Evolutionary conservation across 2,113 vertebrate genomes (phyloP).

Genomic region (Butastur rufipennis): DNA sequence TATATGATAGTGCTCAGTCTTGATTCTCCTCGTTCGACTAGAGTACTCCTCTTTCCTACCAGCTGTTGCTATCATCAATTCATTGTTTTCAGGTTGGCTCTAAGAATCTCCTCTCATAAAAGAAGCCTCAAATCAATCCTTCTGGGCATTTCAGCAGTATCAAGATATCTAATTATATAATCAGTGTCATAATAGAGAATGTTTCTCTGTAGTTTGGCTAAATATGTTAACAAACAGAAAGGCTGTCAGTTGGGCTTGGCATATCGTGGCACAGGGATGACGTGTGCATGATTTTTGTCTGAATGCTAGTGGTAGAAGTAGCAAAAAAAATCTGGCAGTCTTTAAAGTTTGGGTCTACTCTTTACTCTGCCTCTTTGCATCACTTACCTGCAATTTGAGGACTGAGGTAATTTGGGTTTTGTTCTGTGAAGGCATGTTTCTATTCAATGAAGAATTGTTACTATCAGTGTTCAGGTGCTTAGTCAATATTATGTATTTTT

Average conservation of each 20-base stretch:
- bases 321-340: background rate
- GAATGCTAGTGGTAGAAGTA: background rate
- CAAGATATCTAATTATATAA: background rate
- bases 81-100: background rate
- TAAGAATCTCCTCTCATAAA: background rate
- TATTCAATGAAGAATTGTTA: background rate
- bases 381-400: background rate
- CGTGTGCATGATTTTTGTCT: background rate
- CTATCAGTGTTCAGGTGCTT: background rate
- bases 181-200: background rate
- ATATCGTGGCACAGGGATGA: background rate
- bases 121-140: background rate
- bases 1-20: constrained; percentile 29
- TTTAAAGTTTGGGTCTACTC: background rate
- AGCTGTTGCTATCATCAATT: constrained; percentile 38
- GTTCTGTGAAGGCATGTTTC: background rate
- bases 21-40: background rate
- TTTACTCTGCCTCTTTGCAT: background rate
- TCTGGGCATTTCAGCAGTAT: background rate
- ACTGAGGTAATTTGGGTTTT: background rate
- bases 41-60: background rate
- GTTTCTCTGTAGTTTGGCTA: background rate
- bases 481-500: background rate
- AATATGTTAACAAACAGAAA: background rate
- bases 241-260: background rate